phyloP scores from a whole-genome alignment of 2,888 invertebrate genomes.

The Parasteatoda lunata region DNA sequence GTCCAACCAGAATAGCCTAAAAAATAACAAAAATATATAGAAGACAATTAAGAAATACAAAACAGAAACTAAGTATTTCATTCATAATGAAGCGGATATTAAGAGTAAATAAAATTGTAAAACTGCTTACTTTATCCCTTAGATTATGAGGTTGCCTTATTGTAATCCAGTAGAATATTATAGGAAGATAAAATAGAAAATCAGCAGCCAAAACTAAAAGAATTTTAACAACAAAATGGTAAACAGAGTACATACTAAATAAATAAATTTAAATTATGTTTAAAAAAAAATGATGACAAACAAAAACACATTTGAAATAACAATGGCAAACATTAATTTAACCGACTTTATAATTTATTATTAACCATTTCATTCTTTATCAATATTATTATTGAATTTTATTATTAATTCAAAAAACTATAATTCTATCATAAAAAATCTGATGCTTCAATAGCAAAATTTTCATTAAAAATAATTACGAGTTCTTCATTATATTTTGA shows the following conservation, averaged over 20 bases:
- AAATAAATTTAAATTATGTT: not conserved
- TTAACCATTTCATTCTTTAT: no score
- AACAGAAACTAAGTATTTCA: slow-evolving; percentile 4
- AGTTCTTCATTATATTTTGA: no score
- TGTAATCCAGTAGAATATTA: slow-evolving; percentile 73
- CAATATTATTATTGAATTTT: no score
- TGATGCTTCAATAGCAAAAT: no score
- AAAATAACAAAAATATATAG: slow-evolving; percentile 15
- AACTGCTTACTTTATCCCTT: slow-evolving; percentile 69
- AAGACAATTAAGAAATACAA: not conserved
- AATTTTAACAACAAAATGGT: no score
- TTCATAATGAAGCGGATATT: no score
- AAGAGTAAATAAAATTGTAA: not conserved
- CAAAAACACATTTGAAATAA: no score
- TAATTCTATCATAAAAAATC: no score
- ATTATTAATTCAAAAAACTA: no score
- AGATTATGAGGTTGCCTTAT: slow-evolving; percentile 41
- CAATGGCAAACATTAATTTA: no score
- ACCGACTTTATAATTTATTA: no score
- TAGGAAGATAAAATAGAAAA: slow-evolving; percentile 85
- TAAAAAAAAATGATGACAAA: not conserved
- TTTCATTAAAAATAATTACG: no score
- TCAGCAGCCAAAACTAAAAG: slow-evolving; percentile 87
- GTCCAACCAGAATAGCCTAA: slow-evolving; percentile 73
- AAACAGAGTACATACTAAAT: slow-evolving; percentile 1